Base-by-base conservation (phyloP, 2,113 vertebrate species). In the Oryzias melastigma region DNA sequence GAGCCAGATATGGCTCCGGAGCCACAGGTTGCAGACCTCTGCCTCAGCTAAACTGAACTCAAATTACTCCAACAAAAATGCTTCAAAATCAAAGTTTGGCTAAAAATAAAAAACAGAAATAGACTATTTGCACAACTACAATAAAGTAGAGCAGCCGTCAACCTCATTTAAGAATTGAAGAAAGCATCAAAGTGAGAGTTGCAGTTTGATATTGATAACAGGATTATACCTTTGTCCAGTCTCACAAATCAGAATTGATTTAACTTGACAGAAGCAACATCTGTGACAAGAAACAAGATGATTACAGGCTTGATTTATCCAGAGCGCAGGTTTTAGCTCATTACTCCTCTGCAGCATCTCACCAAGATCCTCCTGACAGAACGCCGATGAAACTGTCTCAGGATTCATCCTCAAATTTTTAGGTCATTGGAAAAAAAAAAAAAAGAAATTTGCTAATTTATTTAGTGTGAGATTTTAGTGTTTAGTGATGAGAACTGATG, bases 391-490 rank as follows among this genome's bases (percentile, higher is more conserved):
- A 46, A 5, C 35, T 25, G 14, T 47, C 27, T 46, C 27, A n/a
- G 42, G 17, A 68, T 35, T 35, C 35, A 17, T 44, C 14, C 45
- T 47, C 45, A 40, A 63, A 25, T 1, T 42, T 27, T 19, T 48
- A 18, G 41, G 35, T 35, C 8, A 12, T 35, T 35, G 35, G 2
- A 12, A 35, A 35, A 35, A 35, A 2, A 8, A n/a, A n/a, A 22
- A 22, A 22, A 22, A 2, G 35, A 8, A 35, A 3, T 35, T 35
- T 35, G 10, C 35, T 35, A 35, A 35, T 52, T 71, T 5, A 59
- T 62, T 66, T 57, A 14, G 22, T 48, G 12, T 70, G 55, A 27
- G 70, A 58, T 61, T 35, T 35, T 35, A 35, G 35, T 35, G 35
- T 35, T 35, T 8, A 60, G 19, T 18, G 13, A 20, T 29, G 44